Percentiles rank a stretch among this genome's conserved stretches.
Conservation (phyloP, 2,797 vertebrate species). For the Acanthis flammea region DNA sequence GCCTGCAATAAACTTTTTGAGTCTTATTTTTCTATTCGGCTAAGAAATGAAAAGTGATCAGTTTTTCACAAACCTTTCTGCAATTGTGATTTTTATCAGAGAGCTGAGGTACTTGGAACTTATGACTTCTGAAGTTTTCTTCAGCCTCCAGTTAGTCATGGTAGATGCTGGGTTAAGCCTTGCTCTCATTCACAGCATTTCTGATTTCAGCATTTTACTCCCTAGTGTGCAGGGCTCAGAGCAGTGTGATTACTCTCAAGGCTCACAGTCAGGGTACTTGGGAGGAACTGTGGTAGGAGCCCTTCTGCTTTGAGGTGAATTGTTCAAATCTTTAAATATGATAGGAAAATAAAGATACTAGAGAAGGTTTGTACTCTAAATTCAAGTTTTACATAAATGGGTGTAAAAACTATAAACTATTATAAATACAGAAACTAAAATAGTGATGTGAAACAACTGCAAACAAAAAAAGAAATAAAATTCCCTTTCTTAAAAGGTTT, state of each 20-base stretch:
- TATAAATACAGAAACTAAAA: background rate
- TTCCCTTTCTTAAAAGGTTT: background rate
- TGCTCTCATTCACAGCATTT: background rate
- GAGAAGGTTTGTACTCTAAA: background rate
- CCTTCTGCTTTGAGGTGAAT: background rate
- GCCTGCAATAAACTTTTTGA: background rate
- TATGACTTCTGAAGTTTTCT: background rate
- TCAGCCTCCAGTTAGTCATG: background rate
- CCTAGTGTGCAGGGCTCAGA: fast-evolving
- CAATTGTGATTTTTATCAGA: background rate
- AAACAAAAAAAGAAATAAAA: background rate
- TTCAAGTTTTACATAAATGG: background rate
- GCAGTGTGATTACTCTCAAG: background rate
- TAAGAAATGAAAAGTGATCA: background rate
- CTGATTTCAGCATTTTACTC: background rate
- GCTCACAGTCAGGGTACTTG: background rate
- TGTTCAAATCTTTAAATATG: background rate
- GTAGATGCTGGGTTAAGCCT: background rate
- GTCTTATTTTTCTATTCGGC: background rate
- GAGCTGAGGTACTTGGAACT: background rate
- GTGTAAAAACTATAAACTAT: background rate
- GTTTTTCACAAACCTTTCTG: background rate
- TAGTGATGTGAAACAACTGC: background rate
- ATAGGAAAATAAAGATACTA: background rate
- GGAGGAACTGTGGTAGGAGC: background rate